phyloP scores from a whole-genome alignment of 2,113 vertebrate species.

The Ameiurus melas region DNA sequence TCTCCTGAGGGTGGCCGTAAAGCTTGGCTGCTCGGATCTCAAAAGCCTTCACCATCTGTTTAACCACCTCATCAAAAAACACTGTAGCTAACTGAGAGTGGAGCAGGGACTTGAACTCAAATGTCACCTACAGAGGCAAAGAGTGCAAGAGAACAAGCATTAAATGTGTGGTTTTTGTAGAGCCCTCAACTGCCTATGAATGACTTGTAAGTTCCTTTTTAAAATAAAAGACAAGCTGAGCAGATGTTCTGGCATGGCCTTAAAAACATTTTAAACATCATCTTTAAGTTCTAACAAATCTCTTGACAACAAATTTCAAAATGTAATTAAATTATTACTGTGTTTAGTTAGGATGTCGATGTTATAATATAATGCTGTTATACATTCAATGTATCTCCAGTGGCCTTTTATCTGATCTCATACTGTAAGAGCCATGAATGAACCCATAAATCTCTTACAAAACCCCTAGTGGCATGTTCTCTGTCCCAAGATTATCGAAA shows the following conservation, averaged over 20 bases:
- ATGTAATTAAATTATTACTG: neutral
- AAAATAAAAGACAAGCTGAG: neutral
- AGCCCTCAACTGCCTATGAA: neutral
- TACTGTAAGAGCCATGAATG: slow-evolving; percentile 12
- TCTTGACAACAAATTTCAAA: neutral
- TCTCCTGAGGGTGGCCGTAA: slow-evolving; percentile 49
- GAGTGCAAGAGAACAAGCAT: neutral
- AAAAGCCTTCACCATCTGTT: slow-evolving; percentile 78
- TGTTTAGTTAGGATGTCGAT: neutral
- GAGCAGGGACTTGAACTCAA: slow-evolving; percentile 78
- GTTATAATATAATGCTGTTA: neutral
- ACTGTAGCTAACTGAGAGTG: slow-evolving; percentile 74
- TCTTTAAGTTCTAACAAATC: neutral
- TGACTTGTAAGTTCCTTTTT: neutral
- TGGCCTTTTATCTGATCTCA: neutral
- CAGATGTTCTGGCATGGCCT: neutral
- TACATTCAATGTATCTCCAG: neutral
- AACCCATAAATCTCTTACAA: slow-evolving; percentile 24
- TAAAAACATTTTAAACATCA: neutral
- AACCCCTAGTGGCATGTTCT: slow-evolving; percentile 29
- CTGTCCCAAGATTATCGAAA: slow-evolving; percentile 21
- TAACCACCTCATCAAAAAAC: slow-evolving; percentile 78
- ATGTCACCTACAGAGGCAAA: slow-evolving; percentile 68
- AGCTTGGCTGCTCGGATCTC: slow-evolving; percentile 67
- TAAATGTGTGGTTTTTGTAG: neutral